Evolutionary conservation across 2,888 invertebrate genomes (phyloP).

Genomic region (Dasypogon diadema): DNA sequence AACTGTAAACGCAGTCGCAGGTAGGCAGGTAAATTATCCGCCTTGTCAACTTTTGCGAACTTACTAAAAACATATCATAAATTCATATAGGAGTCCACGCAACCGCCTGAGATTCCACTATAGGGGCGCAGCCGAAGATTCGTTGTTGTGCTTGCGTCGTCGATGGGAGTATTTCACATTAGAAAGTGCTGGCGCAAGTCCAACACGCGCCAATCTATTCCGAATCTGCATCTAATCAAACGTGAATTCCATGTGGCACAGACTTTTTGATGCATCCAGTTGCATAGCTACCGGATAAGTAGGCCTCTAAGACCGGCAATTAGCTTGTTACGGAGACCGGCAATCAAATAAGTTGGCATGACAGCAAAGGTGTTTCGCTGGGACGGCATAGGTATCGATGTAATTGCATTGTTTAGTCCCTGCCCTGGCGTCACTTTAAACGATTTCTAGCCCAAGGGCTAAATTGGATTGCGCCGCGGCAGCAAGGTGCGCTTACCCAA

Average conservation of each 20-base stretch:
- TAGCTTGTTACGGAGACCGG: conserved; percentile 36
- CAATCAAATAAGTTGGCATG: conserved; percentile 38
- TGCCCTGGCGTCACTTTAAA: conserved; percentile 13
- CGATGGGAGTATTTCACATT: conserved; percentile 7
- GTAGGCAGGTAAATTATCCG: not conserved
- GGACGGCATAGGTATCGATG: conserved; percentile 3
- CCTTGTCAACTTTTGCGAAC: not conserved
- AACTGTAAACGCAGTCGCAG: conserved; percentile 8
- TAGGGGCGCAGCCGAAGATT: not conserved
- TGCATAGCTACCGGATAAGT: conserved; percentile 20
- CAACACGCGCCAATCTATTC: not conserved
- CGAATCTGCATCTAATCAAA: not conserved
- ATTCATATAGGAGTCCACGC: conserved; percentile 13
- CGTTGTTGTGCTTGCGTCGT: not conserved
- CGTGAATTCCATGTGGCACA: not conserved
- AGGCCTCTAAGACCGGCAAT: conserved; percentile 35
- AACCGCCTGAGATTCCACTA: too few relatives aligned
- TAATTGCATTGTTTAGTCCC: conserved; percentile 36
- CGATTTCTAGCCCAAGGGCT: conserved; percentile 37
- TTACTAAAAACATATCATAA: conserved; percentile 2
- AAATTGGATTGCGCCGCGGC: conserved; percentile 6
- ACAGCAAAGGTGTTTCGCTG: conserved; percentile 21
- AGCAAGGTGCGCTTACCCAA: conserved; percentile 2
- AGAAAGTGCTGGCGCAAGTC: conserved; percentile 7
- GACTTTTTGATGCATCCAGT: not conserved